Evolutionary conservation across 2,888 invertebrate genomes (phyloP), one percentile per base, ranked within the genome.

Genomic region (Metopia argyrocephala): DNA sequence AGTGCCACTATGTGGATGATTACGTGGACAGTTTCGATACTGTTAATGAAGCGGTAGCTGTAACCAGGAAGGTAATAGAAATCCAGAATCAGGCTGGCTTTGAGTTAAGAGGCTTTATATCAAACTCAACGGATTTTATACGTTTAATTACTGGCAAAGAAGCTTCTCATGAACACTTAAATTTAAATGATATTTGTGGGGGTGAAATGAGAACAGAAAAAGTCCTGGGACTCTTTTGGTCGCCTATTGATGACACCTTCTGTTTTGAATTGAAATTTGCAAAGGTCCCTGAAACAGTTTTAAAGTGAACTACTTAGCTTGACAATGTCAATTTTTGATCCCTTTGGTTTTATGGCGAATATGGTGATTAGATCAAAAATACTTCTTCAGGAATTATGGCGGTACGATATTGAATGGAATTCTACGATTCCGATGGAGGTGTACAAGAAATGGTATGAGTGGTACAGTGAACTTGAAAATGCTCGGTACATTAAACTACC

Each of bases 191-290:
- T 20, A 20, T 68, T 27, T 76, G 25, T 38, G 20, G 65, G 15
- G 23, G 61, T 52, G 62, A 61, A 56, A 20, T 38, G 9, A 45
- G 21, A 28, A 31, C 21, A 18, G 65, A 65, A 15, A 65, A 65
- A 15, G 28, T 65, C 21, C 38, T 66, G 9, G 66, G 71, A 15
- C 25, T 76, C 57, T 46, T 45, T 18, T 76, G 68, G 64, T 54
- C 28, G 23, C 65, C 76, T 7, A 28, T 38, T n/a, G 54, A 56
- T 23, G 79, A 78, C 12, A 23, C 38, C 15, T 74, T 76, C 66
- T 73, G 69, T 15, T 79, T 74, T 61, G 20, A 66, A 6, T 45
- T 79, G 23, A 79, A 74, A 54, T 74, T 82, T 65, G 25, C 57
- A 2, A 79, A 57, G 31, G 59, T 82, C 2, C 52, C 64, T 15